These are phyloP conservation scores for Litoditis marina DNA, from an alignment of 2,888 invertebrate genomes.

Conservation along the genomic window DNA sequence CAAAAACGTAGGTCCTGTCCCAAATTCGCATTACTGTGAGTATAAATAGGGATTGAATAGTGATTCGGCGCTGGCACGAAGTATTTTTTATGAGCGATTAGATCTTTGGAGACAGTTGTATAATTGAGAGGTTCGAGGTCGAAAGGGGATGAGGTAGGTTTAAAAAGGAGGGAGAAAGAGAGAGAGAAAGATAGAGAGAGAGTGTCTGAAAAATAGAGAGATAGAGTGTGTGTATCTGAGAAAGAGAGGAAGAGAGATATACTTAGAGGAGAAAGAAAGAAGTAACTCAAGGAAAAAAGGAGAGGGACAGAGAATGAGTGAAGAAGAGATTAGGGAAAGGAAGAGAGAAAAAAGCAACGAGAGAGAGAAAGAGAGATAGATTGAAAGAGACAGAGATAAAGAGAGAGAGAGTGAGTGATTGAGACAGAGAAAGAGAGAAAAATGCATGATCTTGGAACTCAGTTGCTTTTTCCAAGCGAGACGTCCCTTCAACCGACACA, in stretches of 20 bases:
- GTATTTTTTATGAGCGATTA: neutral
- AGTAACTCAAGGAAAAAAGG: slow-evolving; percentile 4
- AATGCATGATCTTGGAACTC: neutral
- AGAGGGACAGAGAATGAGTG: slow-evolving; percentile 1
- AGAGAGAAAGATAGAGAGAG: slow-evolving; percentile 2
- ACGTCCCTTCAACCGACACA: too few relatives aligned
- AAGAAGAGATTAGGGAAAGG: neutral
- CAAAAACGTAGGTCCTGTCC: too few relatives aligned
- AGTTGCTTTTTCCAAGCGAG: too few relatives aligned
- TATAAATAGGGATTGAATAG: too few relatives aligned
- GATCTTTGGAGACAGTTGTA: neutral
- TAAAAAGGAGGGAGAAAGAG: neutral
- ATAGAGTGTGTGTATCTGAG: too few relatives aligned
- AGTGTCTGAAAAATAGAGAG: too few relatives aligned
- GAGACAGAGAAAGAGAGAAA: neutral
- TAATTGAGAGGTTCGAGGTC: neutral
- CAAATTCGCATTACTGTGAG: too few relatives aligned
- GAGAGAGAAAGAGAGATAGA: slow-evolving; percentile 6
- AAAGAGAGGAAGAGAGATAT: too few relatives aligned
- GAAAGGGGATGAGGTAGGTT: neutral
- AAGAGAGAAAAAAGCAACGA: neutral
- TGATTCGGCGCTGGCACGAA: too few relatives aligned
- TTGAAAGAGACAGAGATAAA: neutral
- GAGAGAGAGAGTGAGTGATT: too few relatives aligned
- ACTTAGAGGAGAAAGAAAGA: too few relatives aligned